Percentiles rank a stretch among this genome's conserved stretches.
These are phyloP conservation scores for Calypte anna DNA, from an alignment of 2,113 vertebrate genomes.

Conservation along the genomic window DNA sequence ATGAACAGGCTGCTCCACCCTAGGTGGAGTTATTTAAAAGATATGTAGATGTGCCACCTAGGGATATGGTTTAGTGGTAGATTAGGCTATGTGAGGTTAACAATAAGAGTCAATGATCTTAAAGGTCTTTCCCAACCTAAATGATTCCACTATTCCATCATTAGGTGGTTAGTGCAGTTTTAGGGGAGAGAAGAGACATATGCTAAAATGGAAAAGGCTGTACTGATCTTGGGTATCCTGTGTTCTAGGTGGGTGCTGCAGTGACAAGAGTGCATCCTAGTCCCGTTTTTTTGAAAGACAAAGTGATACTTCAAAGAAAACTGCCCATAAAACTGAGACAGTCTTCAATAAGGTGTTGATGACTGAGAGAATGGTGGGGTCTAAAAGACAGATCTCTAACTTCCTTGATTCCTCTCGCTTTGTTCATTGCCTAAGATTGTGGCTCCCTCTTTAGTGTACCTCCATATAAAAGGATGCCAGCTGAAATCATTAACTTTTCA, in stretches of 20 bases:
- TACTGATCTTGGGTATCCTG: not conserved
- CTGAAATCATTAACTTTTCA: not conserved
- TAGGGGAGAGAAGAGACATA: fast-evolving
- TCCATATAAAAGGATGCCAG: not conserved
- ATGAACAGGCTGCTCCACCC: not conserved
- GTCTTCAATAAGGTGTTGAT: not conserved
- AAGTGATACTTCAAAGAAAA: not conserved
- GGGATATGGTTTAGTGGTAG: not conserved
- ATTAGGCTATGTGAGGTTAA: not conserved
- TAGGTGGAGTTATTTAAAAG: not conserved
- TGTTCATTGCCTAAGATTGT: fast-evolving
- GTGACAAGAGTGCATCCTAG: not conserved
- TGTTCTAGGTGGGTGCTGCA: not conserved
- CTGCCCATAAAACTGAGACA: not conserved
- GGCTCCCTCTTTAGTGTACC: not conserved
- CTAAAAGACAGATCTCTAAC: not conserved
- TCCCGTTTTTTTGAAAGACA: not conserved
- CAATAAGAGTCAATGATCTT: not conserved
- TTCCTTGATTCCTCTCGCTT: not conserved
- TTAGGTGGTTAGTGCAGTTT: not conserved
- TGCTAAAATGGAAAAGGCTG: not conserved
- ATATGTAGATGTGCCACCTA: fast-evolving
- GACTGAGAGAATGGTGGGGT: not conserved
- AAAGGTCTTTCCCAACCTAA: not conserved
- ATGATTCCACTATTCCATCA: not conserved